These are phyloP conservation scores for Sinelater perroti DNA, from an alignment of 2,888 invertebrate species.

Conservation along the genomic window DNA sequence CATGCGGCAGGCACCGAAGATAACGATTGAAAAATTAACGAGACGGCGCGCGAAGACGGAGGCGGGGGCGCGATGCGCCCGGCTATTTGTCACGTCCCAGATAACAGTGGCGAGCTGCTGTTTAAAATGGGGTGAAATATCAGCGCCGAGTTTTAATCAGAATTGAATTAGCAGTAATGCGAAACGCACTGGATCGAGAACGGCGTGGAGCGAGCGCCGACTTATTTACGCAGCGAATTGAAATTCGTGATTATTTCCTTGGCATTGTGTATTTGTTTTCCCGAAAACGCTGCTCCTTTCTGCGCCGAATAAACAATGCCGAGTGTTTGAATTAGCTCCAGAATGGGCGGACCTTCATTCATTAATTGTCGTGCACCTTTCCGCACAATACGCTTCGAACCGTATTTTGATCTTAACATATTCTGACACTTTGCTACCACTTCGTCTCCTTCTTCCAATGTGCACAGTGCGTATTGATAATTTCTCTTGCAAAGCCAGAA, in stretches of 20 bases:
- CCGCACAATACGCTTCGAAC: background rate
- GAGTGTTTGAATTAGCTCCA: constrained; percentile 32
- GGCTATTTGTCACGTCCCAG: constrained; percentile 44
- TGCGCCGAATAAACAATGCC: constrained; percentile 32
- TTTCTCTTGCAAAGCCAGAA: too few relatives aligned
- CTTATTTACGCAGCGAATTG: constrained; percentile 40
- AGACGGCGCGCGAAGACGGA: constrained; percentile 40
- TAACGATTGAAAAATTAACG: constrained; percentile 45
- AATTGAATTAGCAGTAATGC: constrained; percentile 43
- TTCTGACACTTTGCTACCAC: background rate
- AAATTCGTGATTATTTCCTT: constrained; percentile 39
- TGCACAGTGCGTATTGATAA: too few relatives aligned
- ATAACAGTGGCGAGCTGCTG: constrained; percentile 39
- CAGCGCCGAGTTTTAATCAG: constrained; percentile 38
- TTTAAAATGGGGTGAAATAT: constrained; percentile 38
- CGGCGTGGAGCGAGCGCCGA: constrained; percentile 34
- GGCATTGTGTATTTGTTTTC: constrained; percentile 36
- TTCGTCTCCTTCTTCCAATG: too few relatives aligned
- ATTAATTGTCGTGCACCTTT: constrained; percentile 3
- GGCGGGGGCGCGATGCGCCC: constrained; percentile 43
- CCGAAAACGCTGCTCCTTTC: constrained; percentile 36
- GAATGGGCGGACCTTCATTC: constrained; percentile 22
- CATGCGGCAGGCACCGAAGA: constrained; percentile 38
- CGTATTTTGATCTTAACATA: background rate
- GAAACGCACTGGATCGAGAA: constrained; percentile 39